phyloP scores from a whole-genome alignment of 2,888 invertebrate genomes.

The Pollenia labialis region DNA sequence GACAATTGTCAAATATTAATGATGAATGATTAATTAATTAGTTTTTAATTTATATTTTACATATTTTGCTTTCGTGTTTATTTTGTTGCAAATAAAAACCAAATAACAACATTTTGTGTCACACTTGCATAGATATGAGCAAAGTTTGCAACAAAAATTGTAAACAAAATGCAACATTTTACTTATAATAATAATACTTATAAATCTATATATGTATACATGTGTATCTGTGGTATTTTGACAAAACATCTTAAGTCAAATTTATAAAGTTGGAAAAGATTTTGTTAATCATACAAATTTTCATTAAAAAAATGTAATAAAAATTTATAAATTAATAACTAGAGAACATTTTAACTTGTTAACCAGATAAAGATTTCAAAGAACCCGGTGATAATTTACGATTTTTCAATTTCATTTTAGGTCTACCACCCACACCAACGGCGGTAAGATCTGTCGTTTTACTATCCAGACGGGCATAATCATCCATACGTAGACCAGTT shows the following conservation, averaged over 20 bases:
- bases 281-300: no score
- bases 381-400: slow-evolving; percentile 80
- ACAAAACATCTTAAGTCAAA: no score
- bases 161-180: neutral
- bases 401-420: slow-evolving; percentile 75
- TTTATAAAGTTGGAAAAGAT: no score
- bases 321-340: neutral
- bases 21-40: neutral
- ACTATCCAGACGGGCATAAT: slow-evolving; percentile 42
- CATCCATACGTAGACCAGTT: slow-evolving; percentile 69
- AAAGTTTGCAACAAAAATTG: neutral
- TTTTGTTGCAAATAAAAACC: neutral
- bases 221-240: no score
- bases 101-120: neutral
- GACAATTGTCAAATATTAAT: neutral
- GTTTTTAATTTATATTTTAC: neutral
- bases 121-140: no score
- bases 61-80: neutral
- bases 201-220: neutral
- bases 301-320: no score
- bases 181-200: neutral
- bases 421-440: slow-evolving; percentile 57
- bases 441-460: slow-evolving; percentile 52
- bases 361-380: slow-evolving; percentile 79
- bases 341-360: slow-evolving; percentile 34